These are phyloP conservation scores for Bubo scandiacus DNA, from an alignment of 2,113 vertebrate species.

Conservation along the genomic window DNA sequence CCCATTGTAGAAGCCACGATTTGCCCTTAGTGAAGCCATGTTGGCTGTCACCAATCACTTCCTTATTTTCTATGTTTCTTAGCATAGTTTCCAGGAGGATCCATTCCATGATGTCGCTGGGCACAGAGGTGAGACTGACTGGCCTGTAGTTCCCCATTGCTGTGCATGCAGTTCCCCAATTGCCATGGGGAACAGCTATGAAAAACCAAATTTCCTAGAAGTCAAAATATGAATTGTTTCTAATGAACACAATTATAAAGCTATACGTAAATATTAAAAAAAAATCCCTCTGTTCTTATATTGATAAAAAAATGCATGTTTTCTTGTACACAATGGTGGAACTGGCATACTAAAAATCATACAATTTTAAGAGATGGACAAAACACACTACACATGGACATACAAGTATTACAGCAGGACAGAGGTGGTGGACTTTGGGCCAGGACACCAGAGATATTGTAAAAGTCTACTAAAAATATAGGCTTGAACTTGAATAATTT, in stretches of 20 bases:
- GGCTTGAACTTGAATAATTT: background rate
- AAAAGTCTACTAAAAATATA: background rate
- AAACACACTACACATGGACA: background rate
- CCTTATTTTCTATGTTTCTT: no score
- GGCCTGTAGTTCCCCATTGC: no score
- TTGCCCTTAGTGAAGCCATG: no score
- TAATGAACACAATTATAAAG: background rate
- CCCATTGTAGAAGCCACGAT: no score
- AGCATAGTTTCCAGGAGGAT: no score
- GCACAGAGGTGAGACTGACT: no score
- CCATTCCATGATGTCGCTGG: no score
- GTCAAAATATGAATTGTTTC: background rate
- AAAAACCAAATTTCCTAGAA: background rate
- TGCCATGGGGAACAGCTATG: background rate
- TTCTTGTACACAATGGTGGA: background rate
- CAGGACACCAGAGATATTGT: background rate
- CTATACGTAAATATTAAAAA: background rate
- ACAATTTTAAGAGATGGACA: background rate
- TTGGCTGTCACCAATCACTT: no score
- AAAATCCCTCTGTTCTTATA: background rate
- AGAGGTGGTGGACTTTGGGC: background rate
- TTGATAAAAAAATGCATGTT: background rate
- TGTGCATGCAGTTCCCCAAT: no score
- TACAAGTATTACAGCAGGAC: background rate
- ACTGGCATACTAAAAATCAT: background rate